A percentile compares a stretch with the other conserved stretches of the same genome.
phyloP scores from a whole-genome alignment of 2,797 vertebrate genomes.

The Knipowitschia caucasica region DNA sequence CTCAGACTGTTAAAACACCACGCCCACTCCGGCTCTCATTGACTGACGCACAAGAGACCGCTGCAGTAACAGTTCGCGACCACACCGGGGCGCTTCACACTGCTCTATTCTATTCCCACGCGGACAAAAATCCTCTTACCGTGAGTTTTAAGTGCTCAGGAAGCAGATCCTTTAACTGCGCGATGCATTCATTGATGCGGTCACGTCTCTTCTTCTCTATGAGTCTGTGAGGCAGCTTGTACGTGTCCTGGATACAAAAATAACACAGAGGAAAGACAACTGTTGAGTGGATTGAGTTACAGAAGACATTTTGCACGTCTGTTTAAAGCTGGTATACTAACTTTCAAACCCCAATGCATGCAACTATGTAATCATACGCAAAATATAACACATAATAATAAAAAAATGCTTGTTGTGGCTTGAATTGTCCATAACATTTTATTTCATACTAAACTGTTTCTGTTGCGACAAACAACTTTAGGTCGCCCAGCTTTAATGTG shows the following conservation, averaged over 20 bases:
- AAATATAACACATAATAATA: too few species aligned
- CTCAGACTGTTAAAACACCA: not conserved
- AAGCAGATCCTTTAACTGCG: constrained; percentile 95
- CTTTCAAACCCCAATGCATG: too few species aligned
- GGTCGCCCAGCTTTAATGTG: too few species aligned
- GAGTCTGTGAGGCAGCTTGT: constrained; percentile 94
- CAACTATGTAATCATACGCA: too few species aligned
- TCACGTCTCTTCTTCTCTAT: constrained; percentile 99
- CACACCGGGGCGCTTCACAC: constrained; percentile 48
- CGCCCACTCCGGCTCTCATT: constrained; percentile 9
- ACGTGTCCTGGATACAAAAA: constrained; percentile 91
- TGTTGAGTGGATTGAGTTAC: constrained; percentile 12
- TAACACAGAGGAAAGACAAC: not conserved
- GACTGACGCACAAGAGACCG: constrained; percentile 50
- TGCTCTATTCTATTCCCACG: constrained; percentile 10
- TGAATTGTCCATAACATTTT: too few species aligned
- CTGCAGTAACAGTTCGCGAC: constrained; percentile 18
- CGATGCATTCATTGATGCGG: constrained; percentile 97
- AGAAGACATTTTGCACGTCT: too few species aligned
- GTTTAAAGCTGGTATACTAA: too few species aligned
- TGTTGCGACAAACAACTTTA: too few species aligned
- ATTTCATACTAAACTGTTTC: too few species aligned
- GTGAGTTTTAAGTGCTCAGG: constrained; percentile 98
- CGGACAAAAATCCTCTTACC: constrained; percentile 72
- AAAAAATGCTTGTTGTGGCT: too few species aligned